Percentiles rank a stretch among this genome's conserved stretches.
Evolutionary conservation across 1,140 invertebrate species (phyloP).

Genomic region (Pseudomyrmex pallidus): DNA sequence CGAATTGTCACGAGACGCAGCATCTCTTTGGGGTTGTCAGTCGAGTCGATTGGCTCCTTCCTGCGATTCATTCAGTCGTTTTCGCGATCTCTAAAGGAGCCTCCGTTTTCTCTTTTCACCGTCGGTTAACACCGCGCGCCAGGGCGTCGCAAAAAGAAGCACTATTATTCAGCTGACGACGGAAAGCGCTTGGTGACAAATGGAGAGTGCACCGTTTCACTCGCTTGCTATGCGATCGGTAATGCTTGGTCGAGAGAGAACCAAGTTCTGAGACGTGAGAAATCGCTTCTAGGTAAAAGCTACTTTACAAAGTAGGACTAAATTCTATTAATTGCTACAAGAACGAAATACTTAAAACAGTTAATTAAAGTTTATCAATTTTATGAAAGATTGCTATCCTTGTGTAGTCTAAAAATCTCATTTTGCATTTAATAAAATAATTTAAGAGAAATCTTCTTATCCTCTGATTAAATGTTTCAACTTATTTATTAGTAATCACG

Average conservation of each 20-base stretch:
- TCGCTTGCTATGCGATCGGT: conserved; percentile 24
- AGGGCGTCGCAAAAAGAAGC: conserved; percentile 59
- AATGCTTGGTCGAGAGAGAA: background rate
- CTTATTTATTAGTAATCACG: background rate
- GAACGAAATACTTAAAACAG: too few relatives aligned
- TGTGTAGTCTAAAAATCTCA: background rate
- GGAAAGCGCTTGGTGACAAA: conserved; percentile 51
- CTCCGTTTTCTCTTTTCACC: conserved; percentile 57
- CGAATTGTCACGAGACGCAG: conserved; percentile 56
- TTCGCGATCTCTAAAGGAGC: conserved; percentile 68
- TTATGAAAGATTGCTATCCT: too few relatives aligned
- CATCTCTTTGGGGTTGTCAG: conserved; percentile 63
- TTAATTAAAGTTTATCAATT: background rate
- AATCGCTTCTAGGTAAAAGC: conserved; percentile 18
- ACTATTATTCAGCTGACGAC: conserved; percentile 63
- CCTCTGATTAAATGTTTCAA: too few relatives aligned
- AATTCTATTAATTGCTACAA: conserved; percentile 27
- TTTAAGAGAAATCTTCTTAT: too few relatives aligned
- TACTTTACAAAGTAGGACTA: background rate
- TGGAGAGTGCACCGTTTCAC: conserved; percentile 49
- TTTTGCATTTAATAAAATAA: too few relatives aligned
- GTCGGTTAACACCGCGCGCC: conserved; percentile 50
- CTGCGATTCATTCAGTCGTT: conserved; percentile 73
- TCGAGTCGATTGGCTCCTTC: conserved; percentile 71
- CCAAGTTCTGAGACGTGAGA: conserved; percentile 3